Evolutionary conservation across 2,888 invertebrate species (phyloP).

Genomic region (Rhabditoides inermis): DNA sequence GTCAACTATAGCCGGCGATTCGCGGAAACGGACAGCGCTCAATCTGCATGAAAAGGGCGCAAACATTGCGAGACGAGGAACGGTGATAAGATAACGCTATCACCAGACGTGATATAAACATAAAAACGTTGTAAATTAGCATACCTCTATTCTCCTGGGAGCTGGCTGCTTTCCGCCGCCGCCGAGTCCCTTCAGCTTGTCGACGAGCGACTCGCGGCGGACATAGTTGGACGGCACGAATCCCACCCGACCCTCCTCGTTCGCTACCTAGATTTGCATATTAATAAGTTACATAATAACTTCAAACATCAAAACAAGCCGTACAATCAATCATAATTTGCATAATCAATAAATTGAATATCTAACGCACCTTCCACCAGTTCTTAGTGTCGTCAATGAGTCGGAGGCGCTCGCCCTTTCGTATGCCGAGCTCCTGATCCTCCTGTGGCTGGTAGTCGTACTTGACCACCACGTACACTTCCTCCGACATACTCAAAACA

Average conservation of each 20-base stretch:
- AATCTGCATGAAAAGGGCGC: too few relatives aligned
- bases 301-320: too few relatives aligned
- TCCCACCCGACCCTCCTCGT: conserved; percentile 83
- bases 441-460: conserved; percentile 98
- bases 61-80: too few relatives aligned
- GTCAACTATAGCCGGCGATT: too few relatives aligned
- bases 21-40: too few relatives aligned
- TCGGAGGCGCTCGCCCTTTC: conserved; percentile 91
- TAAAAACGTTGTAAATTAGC: too few relatives aligned
- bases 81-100: too few relatives aligned
- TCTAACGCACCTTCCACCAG: conserved; percentile 64
- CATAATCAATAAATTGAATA: background rate
- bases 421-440: conserved; percentile 86
- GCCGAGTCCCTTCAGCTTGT: conserved; percentile 45
- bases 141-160: too few relatives aligned
- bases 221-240: conserved; percentile 99
- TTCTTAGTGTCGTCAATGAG: conserved; percentile 93
- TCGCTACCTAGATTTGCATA: conserved; percentile 68
- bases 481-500: too few relatives aligned
- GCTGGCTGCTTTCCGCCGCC: too few relatives aligned
- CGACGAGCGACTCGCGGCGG: conserved; percentile 87
- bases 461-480: conserved; percentile 72
- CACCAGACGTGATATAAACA: too few relatives aligned
- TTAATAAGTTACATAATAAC: background rate
- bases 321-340: background rate